Base-by-base conservation (phyloP, 2,888 invertebrate genomes). In the Spicauda simplicius region DNA sequence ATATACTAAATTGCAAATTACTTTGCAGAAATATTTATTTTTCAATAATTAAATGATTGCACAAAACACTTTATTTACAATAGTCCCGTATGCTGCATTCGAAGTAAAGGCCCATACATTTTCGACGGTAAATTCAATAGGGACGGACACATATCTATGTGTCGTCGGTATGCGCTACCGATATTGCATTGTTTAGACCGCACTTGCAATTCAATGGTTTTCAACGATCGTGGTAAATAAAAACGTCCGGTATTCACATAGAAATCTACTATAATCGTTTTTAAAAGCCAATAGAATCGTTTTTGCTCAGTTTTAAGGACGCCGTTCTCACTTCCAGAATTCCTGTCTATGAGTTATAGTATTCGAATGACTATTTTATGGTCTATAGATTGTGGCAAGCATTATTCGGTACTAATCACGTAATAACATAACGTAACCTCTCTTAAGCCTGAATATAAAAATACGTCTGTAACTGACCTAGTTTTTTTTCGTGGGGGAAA, bases 171-270 rank as follows among this genome's bases (percentile, higher is more conserved):
- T 37, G 41, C 18, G 56, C 33, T 56, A 56, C 56, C 41, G 19
- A 45, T 48, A 59, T 45, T 48, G 48, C 25, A 50, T 59, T 59
- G 50, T 50, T 60, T 60, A 52, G 48, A 60, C 60, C 52, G 50
- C 33, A 50, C 19, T 57, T 7, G 20, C 20, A 45, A 11, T 45
- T 57, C 57, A 45, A 45, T 19, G n/a, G 57, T 45, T 57, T 57
- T 45, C 41, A 45, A 11, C 18, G 19, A 57, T 3, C 18, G 41
- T 12, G 5, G 19, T 45, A 3, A 7, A 45, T 48, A 48, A 25
- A 41, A 41, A 10, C 50, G 50, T n/a, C 18, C n/a, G 48, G 4
- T 50, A 50, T 50, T 18, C 10, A n/a, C 50, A 50, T 10, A n/a
- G 50, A 50, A 45, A 48, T 16, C 10, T 50, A 10, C 50, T 18